A percentile compares a stretch with the other conserved stretches of the same genome.
Conservation (phyloP, 2,888 invertebrate species). For the Caenorhabditis macrosperma region DNA sequence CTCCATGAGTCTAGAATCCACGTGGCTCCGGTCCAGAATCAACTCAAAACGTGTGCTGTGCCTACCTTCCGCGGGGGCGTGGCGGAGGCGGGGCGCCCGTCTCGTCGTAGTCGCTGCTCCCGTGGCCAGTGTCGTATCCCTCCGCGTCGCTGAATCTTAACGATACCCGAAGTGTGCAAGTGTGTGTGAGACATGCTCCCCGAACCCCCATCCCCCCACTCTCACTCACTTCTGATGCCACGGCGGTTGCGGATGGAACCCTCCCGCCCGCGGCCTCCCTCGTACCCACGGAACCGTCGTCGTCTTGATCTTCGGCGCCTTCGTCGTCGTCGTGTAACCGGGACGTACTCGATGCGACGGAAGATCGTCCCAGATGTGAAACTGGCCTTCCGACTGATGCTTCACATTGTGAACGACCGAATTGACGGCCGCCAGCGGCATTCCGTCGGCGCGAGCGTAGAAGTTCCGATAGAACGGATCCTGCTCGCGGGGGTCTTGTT, state of each 20-base stretch:
- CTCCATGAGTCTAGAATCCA: too few species aligned
- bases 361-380: conserved; percentile 34
- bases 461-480: conserved; percentile 53
- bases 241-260: conserved; percentile 10
- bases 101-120: conserved; percentile 10
- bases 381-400: conserved; percentile 35
- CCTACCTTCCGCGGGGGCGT: conserved; percentile 27
- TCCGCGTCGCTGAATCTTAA: conserved; percentile 56
- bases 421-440: conserved; percentile 53
- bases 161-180: background rate
- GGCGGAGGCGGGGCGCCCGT: background rate
- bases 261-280: conserved; percentile 36
- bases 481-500: conserved; percentile 54
- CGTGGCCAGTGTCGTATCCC: conserved; percentile 16
- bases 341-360: conserved; percentile 30
- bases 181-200: background rate
- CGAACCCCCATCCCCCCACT: background rate
- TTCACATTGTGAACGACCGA: conserved; percentile 57
- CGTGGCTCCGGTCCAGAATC: too few species aligned
- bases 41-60: background rate
- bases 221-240: conserved; percentile 38
- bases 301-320: conserved; percentile 12
- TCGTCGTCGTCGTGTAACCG: conserved; percentile 35
- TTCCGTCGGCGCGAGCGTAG: conserved; percentile 45
- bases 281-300: conserved; percentile 35